Evolutionary conservation across 2,888 invertebrate genomes (phyloP).

Genomic region (Troilus luridus): DNA sequence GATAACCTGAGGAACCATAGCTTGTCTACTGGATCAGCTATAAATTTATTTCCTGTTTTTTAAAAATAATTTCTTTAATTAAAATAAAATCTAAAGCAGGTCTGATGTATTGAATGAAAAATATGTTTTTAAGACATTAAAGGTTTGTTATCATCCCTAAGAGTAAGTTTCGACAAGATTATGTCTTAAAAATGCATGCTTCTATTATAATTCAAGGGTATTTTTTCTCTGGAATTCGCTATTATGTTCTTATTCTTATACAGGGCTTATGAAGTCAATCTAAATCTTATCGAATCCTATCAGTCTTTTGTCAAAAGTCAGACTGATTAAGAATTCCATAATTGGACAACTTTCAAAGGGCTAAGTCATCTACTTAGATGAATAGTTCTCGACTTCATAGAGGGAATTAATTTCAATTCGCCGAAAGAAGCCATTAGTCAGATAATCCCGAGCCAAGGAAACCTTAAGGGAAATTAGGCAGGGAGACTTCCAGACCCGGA

Average conservation of each 20-base stretch:
- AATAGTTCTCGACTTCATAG: not conserved
- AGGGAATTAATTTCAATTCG: not conserved
- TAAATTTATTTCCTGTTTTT: too few relatives aligned
- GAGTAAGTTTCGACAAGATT: too few relatives aligned
- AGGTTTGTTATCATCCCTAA: too few relatives aligned
- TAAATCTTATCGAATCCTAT: not conserved
- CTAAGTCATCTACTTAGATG: not conserved
- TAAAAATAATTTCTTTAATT: too few relatives aligned
- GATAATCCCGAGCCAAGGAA: not conserved
- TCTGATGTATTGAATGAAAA: too few relatives aligned
- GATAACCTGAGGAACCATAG: too few relatives aligned
- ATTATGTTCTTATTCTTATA: not conserved
- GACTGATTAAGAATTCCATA: not conserved
- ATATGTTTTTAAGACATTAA: too few relatives aligned
- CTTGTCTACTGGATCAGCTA: too few relatives aligned
- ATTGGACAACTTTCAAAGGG: not conserved
- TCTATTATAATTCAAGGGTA: too few relatives aligned
- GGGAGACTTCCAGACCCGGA: slow-evolving; percentile 8
- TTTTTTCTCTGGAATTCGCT: too few relatives aligned
- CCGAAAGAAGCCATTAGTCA: slow-evolving; percentile 31
- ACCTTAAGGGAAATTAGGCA: not conserved
- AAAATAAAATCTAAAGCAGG: too few relatives aligned
- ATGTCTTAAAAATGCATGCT: too few relatives aligned
- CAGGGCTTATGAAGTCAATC: not conserved
- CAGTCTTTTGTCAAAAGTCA: not conserved